phyloP scores from a whole-genome alignment of 2,113 vertebrate species.

The Oreochromis tanganicae region DNA sequence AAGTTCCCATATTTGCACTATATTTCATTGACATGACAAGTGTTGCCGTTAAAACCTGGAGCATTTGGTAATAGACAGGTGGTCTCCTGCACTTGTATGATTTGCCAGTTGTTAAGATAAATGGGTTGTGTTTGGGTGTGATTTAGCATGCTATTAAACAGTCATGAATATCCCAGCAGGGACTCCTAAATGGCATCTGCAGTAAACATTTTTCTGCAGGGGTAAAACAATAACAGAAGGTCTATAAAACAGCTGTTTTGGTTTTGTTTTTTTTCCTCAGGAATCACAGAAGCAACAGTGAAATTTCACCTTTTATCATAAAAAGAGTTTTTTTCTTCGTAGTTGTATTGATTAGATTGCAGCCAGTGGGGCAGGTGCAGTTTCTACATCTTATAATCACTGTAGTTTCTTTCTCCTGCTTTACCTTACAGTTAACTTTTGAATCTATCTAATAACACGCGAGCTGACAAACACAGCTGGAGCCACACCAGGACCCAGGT shows the following conservation, averaged over 20 bases:
- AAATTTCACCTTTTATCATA: not conserved
- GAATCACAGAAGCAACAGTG: not conserved
- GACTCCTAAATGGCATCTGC: slow-evolving; percentile 26
- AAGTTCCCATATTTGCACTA: not conserved
- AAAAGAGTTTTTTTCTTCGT: not conserved
- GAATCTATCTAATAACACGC: not conserved
- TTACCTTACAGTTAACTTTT: not conserved
- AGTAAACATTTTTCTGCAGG: slow-evolving; percentile 8
- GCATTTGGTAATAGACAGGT: not conserved
- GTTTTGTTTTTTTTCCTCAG: not conserved
- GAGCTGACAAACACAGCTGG: slow-evolving; percentile 14
- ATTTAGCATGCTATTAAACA: slow-evolving; percentile 36
- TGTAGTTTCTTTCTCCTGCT: not conserved
- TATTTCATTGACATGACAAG: not conserved
- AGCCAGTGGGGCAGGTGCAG: not conserved
- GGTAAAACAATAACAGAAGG: slow-evolving; percentile 10
- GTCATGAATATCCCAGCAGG: slow-evolving; percentile 2
- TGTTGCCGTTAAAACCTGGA: not conserved
- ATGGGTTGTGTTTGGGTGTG: not conserved
- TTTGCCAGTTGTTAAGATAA: slow-evolving; percentile 6
- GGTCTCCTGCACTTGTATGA: not conserved
- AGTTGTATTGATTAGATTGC: not conserved
- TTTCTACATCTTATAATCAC: not conserved
- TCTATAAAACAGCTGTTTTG: not conserved
- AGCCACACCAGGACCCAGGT: slow-evolving; percentile 30